Evolutionary conservation across 2,113 vertebrate genomes (phyloP), one percentile per base, ranked within the genome.

Genomic region (Gnathonemus echidnorhynchus): DNA sequence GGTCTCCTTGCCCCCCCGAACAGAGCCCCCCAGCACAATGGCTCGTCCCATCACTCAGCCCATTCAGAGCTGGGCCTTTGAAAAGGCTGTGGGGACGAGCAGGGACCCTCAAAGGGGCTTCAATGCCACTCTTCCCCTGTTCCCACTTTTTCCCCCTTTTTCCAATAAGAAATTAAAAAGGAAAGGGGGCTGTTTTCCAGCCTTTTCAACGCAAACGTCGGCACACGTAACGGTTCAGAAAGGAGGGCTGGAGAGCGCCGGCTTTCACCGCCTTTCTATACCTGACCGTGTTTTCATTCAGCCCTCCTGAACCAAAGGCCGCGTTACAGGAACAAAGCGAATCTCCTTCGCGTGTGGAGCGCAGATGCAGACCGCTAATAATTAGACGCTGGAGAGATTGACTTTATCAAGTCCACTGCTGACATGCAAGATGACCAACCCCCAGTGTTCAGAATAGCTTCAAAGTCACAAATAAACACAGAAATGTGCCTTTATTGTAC

Each of bases 71-170:
- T 48, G 45, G 2, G 6, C 84, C n/a, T 31, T 90, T 90, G 88
- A 94, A 91, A 91, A 86, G 91, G 87, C 56, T 90, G 74, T 52
- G 53, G 56, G 52, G 91, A 84, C 84, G 80, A 62, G 58, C 88
- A 52, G 39, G 85, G 86, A 89, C n/a, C 91, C 89, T 90, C 86
- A 89, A 90, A 58, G 91, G 90, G 45, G 21, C 89, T 89, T 21
- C 88, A 49, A 49, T 90, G 70, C 42, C 46, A 9, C 70, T 77
- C 58, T 9, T 91, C 84, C 74, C 31, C 52, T 92, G 92, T 49
- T 46, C n/a, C 0, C 0, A 10, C 56, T 49, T 77, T 27, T 19
- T 27, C 83, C 3, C 88, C 93, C 83, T 88, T 17, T 24, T 46
- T 24, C 91, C 31, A 27, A 89, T 66, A 2, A 53, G 45, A 21